Evolutionary conservation across 1,140 invertebrate genomes (phyloP).

Genomic region (Drosophila baimaii): DNA sequence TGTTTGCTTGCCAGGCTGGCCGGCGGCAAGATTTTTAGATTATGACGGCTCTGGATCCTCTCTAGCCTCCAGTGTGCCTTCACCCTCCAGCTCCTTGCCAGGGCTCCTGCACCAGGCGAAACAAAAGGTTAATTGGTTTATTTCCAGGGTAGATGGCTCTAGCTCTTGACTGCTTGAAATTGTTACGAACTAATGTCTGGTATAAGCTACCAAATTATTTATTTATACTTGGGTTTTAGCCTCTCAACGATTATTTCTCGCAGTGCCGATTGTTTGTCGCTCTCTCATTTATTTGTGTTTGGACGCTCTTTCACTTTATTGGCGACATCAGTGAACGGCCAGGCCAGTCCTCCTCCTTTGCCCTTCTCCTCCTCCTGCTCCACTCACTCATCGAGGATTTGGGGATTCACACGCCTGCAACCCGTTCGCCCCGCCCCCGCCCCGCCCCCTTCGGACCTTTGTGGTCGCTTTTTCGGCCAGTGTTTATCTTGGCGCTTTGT

Average conservation of each 20-base stretch:
- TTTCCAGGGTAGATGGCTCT: no score
- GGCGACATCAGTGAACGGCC: slow-evolving; percentile 65
- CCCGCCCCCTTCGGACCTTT: slow-evolving; percentile 8
- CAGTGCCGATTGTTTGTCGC: slow-evolving; percentile 22
- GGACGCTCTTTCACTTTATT: slow-evolving; percentile 56
- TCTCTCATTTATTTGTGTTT: slow-evolving; percentile 50
- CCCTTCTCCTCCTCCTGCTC: neutral
- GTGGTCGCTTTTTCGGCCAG: slow-evolving; percentile 63
- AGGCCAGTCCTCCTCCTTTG: slow-evolving; percentile 1
- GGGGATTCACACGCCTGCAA: slow-evolving; percentile 58
- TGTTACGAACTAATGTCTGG: no score
- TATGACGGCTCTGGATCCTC: slow-evolving; percentile 65
- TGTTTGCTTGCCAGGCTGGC: slow-evolving; percentile 41
- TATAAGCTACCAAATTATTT: neutral
- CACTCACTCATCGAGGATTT: slow-evolving; percentile 13
- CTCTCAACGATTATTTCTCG: neutral
- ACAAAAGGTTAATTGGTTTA: neutral
- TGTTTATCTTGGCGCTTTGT: slow-evolving; percentile 65
- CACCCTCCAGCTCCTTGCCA: slow-evolving; percentile 1
- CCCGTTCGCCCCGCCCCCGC: slow-evolving; percentile 3
- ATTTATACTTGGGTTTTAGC: no score
- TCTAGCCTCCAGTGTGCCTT: slow-evolving; percentile 5
- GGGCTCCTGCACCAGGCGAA: slow-evolving; percentile 2
- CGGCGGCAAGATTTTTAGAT: slow-evolving; percentile 72
- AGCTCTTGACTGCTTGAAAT: no score